These are phyloP conservation scores for Datnioides undecimradiatus DNA, from an alignment of 2,113 vertebrate genomes.

Conservation along the genomic window DNA sequence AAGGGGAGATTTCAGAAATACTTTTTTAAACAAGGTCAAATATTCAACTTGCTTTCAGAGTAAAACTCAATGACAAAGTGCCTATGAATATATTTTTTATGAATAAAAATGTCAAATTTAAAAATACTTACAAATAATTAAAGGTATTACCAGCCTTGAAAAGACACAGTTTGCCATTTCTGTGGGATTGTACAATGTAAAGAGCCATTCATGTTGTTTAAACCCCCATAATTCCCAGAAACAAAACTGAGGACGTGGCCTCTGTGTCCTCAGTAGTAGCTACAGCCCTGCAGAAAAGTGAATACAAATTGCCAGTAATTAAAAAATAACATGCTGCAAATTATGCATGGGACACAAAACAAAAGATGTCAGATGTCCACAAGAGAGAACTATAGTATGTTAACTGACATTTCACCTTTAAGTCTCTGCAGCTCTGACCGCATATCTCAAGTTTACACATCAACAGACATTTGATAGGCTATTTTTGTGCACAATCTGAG, in stretches of 20 bases:
- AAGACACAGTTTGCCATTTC: background rate
- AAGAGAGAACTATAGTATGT: conserved; percentile 9
- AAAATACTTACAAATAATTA: no score
- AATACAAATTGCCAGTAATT: conserved; percentile 18
- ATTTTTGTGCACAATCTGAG: conserved; percentile 68
- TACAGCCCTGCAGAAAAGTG: conserved; percentile 2
- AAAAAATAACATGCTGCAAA: conserved; percentile 41
- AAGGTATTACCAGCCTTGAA: no score
- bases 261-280: background rate
- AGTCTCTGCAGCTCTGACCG: conserved; percentile 33
- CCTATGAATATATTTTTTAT: background rate
- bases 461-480: conserved; percentile 57
- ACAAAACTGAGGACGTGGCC: background rate
- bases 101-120: background rate
- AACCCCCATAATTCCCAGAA: background rate
- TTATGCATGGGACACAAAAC: conserved; percentile 11
- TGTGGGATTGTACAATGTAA: background rate
- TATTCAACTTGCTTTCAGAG: background rate
- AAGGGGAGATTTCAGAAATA: no score
- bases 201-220: background rate
- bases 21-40: background rate
- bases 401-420: conserved; percentile 59
- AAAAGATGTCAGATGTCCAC: conserved; percentile 25
- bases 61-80: background rate
- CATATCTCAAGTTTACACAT: conserved; percentile 58